Percentiles rank a stretch among this genome's conserved stretches.
Conservation (phyloP, 2,113 vertebrate genomes). For the Suncus etruscus region DNA sequence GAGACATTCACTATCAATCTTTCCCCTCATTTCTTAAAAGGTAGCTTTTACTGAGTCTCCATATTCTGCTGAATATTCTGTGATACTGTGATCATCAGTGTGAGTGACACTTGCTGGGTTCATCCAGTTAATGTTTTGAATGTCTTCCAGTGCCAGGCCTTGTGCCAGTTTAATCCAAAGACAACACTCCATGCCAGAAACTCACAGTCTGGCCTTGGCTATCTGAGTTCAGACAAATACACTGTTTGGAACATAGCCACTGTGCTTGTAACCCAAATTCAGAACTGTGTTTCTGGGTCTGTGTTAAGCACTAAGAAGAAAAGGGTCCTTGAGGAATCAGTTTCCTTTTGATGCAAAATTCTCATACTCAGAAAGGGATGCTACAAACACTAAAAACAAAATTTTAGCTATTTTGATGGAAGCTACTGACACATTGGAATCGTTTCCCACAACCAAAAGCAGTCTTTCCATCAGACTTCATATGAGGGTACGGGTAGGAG, state of each 20-base stretch:
- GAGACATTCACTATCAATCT: not conserved
- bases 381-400: not conserved
- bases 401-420: not conserved
- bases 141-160: not conserved
- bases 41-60: not conserved
- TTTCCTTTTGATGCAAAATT: not conserved
- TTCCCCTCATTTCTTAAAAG: constrained; percentile 27
- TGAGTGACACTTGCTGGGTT: not conserved
- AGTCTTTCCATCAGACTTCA: not conserved
- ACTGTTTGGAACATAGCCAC: not conserved
- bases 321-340: not conserved
- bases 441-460: not conserved
- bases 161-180: not conserved
- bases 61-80: not conserved
- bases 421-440: constrained; percentile 5
- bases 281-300: not conserved
- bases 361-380: not conserved
- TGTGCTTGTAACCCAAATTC: not conserved
- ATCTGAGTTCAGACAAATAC: not conserved
- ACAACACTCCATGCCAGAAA: not conserved
- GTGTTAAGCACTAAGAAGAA: not conserved
- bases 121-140: not conserved
- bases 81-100: not conserved
- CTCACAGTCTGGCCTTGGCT: not conserved
- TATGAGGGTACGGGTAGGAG: not conserved